These are phyloP conservation scores for Cephus rjabovi DNA, from an alignment of 2,888 invertebrate genomes.

Conservation along the genomic window DNA sequence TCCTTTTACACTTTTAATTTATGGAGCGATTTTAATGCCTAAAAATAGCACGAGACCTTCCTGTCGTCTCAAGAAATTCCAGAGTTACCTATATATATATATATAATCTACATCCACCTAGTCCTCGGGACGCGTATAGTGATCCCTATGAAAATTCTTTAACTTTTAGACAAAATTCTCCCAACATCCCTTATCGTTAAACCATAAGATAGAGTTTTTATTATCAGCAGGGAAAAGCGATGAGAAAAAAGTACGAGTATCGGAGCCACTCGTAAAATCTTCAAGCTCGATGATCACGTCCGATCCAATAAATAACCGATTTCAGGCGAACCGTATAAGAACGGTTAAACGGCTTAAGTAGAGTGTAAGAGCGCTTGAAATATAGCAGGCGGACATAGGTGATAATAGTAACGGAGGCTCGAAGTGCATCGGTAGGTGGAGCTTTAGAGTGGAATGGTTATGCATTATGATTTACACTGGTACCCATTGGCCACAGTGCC, in stretches of 20 bases:
- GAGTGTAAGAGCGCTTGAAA: background rate
- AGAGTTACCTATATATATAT: no score
- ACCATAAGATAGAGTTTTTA: no score
- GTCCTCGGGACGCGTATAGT: no score
- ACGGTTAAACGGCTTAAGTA: slow-evolving; percentile 5
- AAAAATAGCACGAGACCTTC: slow-evolving; percentile 55
- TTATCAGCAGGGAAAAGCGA: no score
- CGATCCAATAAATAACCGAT: no score
- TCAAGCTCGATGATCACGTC: no score
- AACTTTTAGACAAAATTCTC: no score
- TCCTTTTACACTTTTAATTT: slow-evolving; percentile 59
- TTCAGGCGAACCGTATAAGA: background rate
- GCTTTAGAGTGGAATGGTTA: slow-evolving; percentile 45
- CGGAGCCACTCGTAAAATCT: no score
- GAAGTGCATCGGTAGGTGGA: slow-evolving; percentile 43
- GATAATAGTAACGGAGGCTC: slow-evolving; percentile 39
- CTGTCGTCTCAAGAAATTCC: slow-evolving; percentile 29
- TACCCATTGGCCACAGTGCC: slow-evolving; percentile 43
- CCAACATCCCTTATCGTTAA: no score
- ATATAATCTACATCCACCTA: no score
- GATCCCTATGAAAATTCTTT: no score
- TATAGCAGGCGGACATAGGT: slow-evolving; percentile 16
- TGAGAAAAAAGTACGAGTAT: no score
- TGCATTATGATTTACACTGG: slow-evolving; percentile 54
- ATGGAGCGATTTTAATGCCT: slow-evolving; percentile 62